These are phyloP conservation scores for Hylaeus anthracinus DNA, from an alignment of 1,140 invertebrate species.

Conservation along the genomic window DNA sequence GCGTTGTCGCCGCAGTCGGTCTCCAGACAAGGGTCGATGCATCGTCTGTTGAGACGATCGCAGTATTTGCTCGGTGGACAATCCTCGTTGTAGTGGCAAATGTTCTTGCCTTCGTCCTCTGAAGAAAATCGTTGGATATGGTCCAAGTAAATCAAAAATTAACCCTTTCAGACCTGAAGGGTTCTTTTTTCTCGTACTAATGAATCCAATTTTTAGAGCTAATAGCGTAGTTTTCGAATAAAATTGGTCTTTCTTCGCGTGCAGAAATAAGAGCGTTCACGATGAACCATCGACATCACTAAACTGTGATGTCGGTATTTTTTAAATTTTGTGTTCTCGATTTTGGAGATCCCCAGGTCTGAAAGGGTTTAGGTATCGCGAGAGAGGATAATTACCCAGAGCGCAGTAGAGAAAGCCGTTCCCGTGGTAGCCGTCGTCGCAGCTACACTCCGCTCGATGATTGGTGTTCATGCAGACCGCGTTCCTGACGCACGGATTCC, in stretches of 20 bases:
- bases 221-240: too few species aligned
- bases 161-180: too few species aligned
- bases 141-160: too few species aligned
- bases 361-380: too few species aligned
- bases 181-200: too few species aligned
- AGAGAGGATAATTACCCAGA: constrained; percentile 83
- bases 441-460: constrained; percentile 92
- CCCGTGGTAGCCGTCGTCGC: constrained; percentile 91
- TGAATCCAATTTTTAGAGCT: too few species aligned
- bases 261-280: too few species aligned
- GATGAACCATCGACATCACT: too few species aligned
- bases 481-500: constrained; percentile 91
- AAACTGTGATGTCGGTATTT: too few species aligned
- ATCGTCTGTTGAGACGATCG: constrained; percentile 90
- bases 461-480: constrained; percentile 94
- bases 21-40: constrained; percentile 91
- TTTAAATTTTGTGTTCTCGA: too few species aligned
- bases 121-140: constrained; percentile 57
- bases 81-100: constrained; percentile 95
- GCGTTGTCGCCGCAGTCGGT: constrained; percentile 93
- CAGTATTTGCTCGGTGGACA: constrained; percentile 91
- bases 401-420: constrained; percentile 91
- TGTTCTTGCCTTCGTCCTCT: constrained; percentile 85
- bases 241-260: too few species aligned
- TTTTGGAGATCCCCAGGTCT: too few species aligned